A percentile compares a stretch with the other conserved stretches of the same genome.
These are phyloP conservation scores for Prostheceraeus crozeri DNA, from an alignment of 2,888 invertebrate species.

Conservation along the genomic window DNA sequence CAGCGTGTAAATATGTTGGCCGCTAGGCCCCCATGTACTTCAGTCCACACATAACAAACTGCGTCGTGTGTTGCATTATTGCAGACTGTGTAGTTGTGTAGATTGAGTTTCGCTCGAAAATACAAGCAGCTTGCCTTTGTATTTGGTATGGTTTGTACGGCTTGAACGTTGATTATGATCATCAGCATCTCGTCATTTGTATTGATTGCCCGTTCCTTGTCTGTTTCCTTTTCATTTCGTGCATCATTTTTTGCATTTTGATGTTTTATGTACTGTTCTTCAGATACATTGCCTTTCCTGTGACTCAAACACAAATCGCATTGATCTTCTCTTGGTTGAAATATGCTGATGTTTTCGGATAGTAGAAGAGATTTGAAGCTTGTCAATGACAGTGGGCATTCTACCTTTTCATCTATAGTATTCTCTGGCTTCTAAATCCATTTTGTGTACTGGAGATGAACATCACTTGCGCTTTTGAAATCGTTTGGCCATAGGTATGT, in stretches of 20 bases:
- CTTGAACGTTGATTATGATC: slow-evolving; percentile 10
- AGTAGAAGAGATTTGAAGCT: neutral
- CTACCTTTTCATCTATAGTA: too few relatives aligned
- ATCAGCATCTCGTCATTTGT: too few relatives aligned
- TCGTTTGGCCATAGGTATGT: too few relatives aligned
- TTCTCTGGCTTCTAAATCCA: too few relatives aligned
- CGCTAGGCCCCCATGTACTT: neutral
- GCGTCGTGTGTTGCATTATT: slow-evolving; percentile 4
- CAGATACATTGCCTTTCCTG: too few relatives aligned
- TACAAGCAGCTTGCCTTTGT: slow-evolving; percentile 18
- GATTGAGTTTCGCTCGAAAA: slow-evolving; percentile 12
- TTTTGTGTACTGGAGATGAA: too few relatives aligned
- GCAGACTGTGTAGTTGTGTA: slow-evolving; percentile 14
- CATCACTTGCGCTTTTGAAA: too few relatives aligned
- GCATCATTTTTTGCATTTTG: too few relatives aligned
- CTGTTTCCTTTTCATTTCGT: too few relatives aligned
- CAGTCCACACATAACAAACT: slow-evolving; percentile 21
- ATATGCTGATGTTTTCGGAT: neutral
- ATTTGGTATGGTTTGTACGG: slow-evolving; percentile 1
- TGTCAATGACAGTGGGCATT: neutral
- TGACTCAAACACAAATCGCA: slow-evolving; percentile 5
- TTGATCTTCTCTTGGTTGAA: slow-evolving; percentile 2
- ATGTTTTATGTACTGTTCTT: too few relatives aligned
- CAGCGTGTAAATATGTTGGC: slow-evolving; percentile 17
- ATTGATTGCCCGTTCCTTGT: too few relatives aligned